Percentiles rank a stretch among this genome's conserved stretches.
Conservation (phyloP, 1,140 invertebrate genomes). For the Macrocentrus cingulum region DNA sequence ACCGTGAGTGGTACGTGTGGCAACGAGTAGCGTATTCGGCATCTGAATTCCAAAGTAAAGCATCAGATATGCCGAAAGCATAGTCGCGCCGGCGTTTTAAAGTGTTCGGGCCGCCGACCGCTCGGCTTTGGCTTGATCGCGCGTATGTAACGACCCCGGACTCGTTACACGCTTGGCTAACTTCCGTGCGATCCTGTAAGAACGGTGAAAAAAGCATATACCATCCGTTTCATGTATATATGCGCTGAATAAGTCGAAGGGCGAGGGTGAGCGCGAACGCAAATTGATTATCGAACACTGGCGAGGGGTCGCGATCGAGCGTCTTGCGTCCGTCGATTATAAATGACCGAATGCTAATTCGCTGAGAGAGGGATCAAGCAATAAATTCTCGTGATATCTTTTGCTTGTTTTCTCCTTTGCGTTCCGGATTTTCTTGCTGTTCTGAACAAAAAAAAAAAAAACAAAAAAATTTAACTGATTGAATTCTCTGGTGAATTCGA, state of each 20-base stretch:
- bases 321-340: constrained; percentile 24
- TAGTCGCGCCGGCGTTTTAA: constrained; percentile 37
- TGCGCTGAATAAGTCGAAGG: constrained; percentile 1
- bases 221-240: too few relatives aligned
- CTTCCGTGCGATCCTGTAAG: too few relatives aligned
- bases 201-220: too few relatives aligned
- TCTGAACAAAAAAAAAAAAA: too few relatives aligned
- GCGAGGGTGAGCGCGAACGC: background rate
- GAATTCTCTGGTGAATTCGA: too few relatives aligned
- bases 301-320: background rate
- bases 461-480: too few relatives aligned
- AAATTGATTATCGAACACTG: constrained; percentile 23
- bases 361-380: too few relatives aligned
- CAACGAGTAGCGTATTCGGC: constrained; percentile 14
- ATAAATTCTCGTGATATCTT: too few relatives aligned
- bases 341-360: constrained; percentile 30
- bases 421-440: too few relatives aligned
- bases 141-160: background rate
- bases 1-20: background rate
- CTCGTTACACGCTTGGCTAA: constrained; percentile 19
- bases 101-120: constrained; percentile 37
- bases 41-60: constrained; percentile 14
- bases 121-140: constrained; percentile 19
- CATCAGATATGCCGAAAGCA: constrained; percentile 38
- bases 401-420: too few relatives aligned